These are phyloP conservation scores for Dimorphilus gyrociliatus DNA, from an alignment of 2,888 invertebrate species.

Conservation along the genomic window DNA sequence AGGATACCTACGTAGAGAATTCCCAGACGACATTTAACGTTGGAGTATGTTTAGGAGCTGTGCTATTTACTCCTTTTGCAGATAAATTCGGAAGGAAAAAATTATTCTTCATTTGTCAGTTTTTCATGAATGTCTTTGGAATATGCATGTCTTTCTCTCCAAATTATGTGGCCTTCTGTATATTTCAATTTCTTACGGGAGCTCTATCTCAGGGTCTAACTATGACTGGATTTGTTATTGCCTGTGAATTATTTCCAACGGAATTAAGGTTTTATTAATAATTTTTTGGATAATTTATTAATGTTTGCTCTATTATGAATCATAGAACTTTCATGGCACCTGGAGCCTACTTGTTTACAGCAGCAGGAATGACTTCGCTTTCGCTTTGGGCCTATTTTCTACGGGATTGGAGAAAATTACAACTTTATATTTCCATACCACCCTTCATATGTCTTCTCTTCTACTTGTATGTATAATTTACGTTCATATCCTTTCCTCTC, in stretches of 20 bases:
- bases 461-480: slow-evolving; percentile 1
- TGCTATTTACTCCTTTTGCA: slow-evolving; percentile 5
- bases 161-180: slow-evolving; percentile 4
- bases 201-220: slow-evolving; percentile 4
- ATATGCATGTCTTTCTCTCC: slow-evolving; percentile 5
- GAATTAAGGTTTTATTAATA: too few relatives aligned
- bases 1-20: slow-evolving; percentile 4
- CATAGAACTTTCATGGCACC: slow-evolving; percentile 5
- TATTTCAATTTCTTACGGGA: slow-evolving; percentile 6
- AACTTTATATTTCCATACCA: slow-evolving; percentile 5
- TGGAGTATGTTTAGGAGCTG: slow-evolving; percentile 2
- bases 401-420: slow-evolving; percentile 4
- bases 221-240: slow-evolving; percentile 6
- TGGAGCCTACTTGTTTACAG: slow-evolving; percentile 3
- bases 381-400: slow-evolving; percentile 5
- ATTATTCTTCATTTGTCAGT: slow-evolving; percentile 6
- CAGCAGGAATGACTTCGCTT: slow-evolving; percentile 4
- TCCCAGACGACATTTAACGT: slow-evolving; percentile 5
- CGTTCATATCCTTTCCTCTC: neutral
- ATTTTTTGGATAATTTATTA: too few relatives aligned
- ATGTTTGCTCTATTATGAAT: too few relatives aligned
- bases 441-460: slow-evolving; percentile 1
- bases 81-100: slow-evolving; percentile 5
- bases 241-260: slow-evolving; percentile 6
- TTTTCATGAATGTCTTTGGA: slow-evolving; percentile 5